Evolutionary conservation across 2,888 invertebrate genomes (phyloP), one percentile per base, ranked within the genome.

Genomic region (Macrophya annulata): DNA sequence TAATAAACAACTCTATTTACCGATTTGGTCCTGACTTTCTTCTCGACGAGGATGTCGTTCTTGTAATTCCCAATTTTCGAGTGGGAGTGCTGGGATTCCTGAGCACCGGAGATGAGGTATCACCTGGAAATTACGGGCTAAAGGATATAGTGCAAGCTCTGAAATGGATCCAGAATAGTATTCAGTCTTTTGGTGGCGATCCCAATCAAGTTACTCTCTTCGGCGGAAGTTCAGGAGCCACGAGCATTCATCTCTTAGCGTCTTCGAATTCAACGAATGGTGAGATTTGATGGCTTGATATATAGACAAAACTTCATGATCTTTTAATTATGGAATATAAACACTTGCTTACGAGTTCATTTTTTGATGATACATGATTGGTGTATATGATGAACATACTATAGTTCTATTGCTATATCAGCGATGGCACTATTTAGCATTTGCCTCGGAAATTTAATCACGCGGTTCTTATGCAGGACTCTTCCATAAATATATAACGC

Each of bases 161-260:
- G 0, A 31, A 79, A 40, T 79, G 79, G 79, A 21, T 59, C 10
- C 79, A 59, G 59, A 40, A 79, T 0, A 79, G 40, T n/a, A 31
- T 79, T 40, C 17, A 37, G 79, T 79, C 59, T 40, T 79, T 79
- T n/a, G 79, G 79, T 3, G 79, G 59, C 21, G 79, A 79, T 59
- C 59, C 79, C 9, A 40, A 79, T 40, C 55, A 37, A 40, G 59
- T 79, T 5, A 79, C 79, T 37, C 79, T 79, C n/a, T 15, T 37
- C 31, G 79, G 79, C 0, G 40, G 37, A 9, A 79, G 59, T 37
- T 37, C 79, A 9, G 79, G 79, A 9, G n/a, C 37, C 31, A 40
- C 40, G n/a, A 59, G 37, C 37, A 59, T 79, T 21, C 79, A 59
- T 37, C 40, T 79, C 17, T 25, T 79, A 37, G 37, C 79, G 15